A percentile compares a stretch with the other conserved stretches of the same genome.
phyloP scores from a whole-genome alignment of 2,888 invertebrate genomes.

The Erannis defoliaria region DNA sequence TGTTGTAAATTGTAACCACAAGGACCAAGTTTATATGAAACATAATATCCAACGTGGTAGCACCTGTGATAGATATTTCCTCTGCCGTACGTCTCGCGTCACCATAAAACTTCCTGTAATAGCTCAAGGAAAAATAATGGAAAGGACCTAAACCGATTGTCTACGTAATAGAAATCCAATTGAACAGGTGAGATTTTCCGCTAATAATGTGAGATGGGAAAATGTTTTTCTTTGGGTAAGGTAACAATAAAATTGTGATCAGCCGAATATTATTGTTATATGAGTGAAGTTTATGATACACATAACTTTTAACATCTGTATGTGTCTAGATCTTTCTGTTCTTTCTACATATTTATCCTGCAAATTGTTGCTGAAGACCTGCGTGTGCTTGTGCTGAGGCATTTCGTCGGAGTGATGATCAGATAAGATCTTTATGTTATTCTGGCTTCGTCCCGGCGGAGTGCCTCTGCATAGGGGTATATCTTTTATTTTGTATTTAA shows the following conservation, averaged over 20 bases:
- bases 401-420: too few species aligned
- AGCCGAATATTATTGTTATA: not conserved
- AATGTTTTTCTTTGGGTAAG: not conserved
- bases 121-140: conserved; percentile 35
- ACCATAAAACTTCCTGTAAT: conserved; percentile 36
- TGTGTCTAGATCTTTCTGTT: too few species aligned
- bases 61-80: conserved; percentile 43
- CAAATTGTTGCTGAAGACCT: too few species aligned
- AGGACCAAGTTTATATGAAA: conserved; percentile 32
- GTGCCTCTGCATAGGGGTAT: too few species aligned
- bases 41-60: conserved; percentile 40
- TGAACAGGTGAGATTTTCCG: conserved; percentile 19
- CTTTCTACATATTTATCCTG: too few species aligned
- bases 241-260: not conserved
- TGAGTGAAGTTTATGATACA: too few species aligned
- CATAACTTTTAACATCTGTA: too few species aligned
- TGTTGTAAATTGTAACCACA: conserved; percentile 16
- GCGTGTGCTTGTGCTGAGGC: too few species aligned
- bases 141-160: conserved; percentile 33
- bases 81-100: conserved; percentile 37
- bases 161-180: conserved; percentile 26
- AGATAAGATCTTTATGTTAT: too few species aligned
- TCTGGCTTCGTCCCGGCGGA: too few species aligned
- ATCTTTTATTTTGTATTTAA: too few species aligned
- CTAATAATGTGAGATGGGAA: conserved; percentile 1